These are phyloP conservation scores for Lasaia peninsularis DNA, from an alignment of 1,140 invertebrate species.

Conservation along the genomic window DNA sequence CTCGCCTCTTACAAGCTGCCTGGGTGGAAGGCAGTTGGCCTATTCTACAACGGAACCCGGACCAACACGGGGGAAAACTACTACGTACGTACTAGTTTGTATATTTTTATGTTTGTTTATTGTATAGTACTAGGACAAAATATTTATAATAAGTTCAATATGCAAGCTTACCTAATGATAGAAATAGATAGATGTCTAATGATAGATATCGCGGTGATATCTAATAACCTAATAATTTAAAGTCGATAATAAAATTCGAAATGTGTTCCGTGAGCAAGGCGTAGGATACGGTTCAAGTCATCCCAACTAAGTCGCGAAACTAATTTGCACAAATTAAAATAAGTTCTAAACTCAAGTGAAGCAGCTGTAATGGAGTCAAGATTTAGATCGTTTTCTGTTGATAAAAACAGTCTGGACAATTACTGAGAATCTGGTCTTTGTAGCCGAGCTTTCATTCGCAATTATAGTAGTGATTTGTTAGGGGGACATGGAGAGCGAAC, in stretches of 20 bases:
- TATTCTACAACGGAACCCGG: no score
- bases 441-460: background rate
- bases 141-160: no score
- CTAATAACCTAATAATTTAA: no score
- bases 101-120: no score
- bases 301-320: slow-evolving; percentile 23
- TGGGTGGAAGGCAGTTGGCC: no score
- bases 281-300: slow-evolving; percentile 6
- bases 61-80: background rate
- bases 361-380: slow-evolving; percentile 19
- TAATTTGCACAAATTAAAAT: slow-evolving; percentile 36
- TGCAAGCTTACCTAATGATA: no score
- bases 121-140: no score
- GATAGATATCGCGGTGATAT: no score
- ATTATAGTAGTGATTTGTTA: background rate
- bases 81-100: no score
- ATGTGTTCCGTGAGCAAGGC: background rate
- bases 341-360: slow-evolving; percentile 20
- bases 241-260: no score
- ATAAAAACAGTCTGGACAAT: background rate
- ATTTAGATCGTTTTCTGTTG: background rate
- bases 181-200: no score
- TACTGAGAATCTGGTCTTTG: background rate
- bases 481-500: background rate
- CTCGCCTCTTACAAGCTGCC: no score